phyloP scores from a whole-genome alignment of 2,113 vertebrate genomes.

The Corvus hawaiiensis region DNA sequence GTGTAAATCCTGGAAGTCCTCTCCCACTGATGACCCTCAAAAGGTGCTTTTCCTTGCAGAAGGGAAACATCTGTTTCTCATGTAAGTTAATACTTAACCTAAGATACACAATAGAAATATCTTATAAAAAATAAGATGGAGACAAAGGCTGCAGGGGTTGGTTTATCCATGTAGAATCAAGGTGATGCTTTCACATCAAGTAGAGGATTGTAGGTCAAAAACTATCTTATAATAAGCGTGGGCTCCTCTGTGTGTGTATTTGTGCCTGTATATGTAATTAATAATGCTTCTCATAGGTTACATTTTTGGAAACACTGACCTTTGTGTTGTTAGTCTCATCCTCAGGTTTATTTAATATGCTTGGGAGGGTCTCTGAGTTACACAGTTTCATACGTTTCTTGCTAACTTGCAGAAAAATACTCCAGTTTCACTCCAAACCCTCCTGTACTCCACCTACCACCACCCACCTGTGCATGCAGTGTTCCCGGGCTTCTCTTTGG shows the following conservation, averaged over 20 bases:
- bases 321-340: background rate
- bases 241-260: background rate
- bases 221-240: background rate
- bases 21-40: background rate
- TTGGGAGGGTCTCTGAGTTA: background rate
- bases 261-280: background rate
- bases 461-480: rapidly evolving
- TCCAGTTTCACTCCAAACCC: background rate
- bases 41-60: constrained; percentile 47
- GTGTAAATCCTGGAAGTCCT: background rate
- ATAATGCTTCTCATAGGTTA: background rate
- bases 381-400: background rate
- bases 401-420: background rate
- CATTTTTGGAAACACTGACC: background rate
- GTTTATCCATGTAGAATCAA: background rate
- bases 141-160: background rate
- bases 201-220: background rate
- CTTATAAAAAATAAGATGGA: background rate
- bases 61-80: constrained; percentile 43
- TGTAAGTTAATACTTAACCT: constrained; percentile 18
- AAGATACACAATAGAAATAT: background rate
- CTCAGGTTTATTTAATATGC: background rate
- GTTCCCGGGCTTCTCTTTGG: background rate
- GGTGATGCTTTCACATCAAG: background rate
- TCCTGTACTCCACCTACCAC: background rate